Base-by-base conservation (phyloP, 2,888 invertebrate species). In the Tuberolachnus salignus region DNA sequence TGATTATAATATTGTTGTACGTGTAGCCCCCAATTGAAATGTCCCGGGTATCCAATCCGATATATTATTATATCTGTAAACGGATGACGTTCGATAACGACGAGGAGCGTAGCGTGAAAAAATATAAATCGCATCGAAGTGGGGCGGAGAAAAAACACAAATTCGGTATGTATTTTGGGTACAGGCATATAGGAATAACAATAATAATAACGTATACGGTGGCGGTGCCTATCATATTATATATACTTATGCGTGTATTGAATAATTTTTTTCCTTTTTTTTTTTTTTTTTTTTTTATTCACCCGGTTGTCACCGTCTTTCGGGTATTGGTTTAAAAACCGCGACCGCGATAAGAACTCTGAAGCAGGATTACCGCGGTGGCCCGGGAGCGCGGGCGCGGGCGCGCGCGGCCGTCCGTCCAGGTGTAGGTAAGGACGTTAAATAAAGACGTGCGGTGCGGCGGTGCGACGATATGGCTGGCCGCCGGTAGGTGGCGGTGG, bases 251-350 rank as follows among this genome's bases (percentile, higher is more conserved):
- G 16, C 26, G 0, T 61, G n/a, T 61, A 61, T 34, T 34, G 26
- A 42, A 42, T 70, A 21, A 6, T 71, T 51, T 44, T 57, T 44
- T 55, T 42, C 42, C 46, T 23, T 23, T 10, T 46, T 71, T 71
- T 46, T 1, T 49, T 67, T 67, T 67, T 67, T n/a, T 67, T 34
- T 64, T 71, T 42, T 42, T 21, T 9, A 23, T 23, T 34, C 34
- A 34, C 34, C 6, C 34, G 34, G 34, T 34, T 34, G 34, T 34
- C 34, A 6, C 6, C 34, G 34, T 34, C 34, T 26, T 51, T n/a
- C 66, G 44, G 67, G 78, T 78, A 78, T 78, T 69, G 78, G 78
- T 78, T 78, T 78, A 78, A 78, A 78, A 78, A 78, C 78, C 78
- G 69, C 78, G 69, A 78, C 11, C 34, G 34, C 78, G 78, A 78